Evolutionary conservation across 2,888 invertebrate genomes (phyloP).

Genomic region (Scaptomyza caliginosa): DNA sequence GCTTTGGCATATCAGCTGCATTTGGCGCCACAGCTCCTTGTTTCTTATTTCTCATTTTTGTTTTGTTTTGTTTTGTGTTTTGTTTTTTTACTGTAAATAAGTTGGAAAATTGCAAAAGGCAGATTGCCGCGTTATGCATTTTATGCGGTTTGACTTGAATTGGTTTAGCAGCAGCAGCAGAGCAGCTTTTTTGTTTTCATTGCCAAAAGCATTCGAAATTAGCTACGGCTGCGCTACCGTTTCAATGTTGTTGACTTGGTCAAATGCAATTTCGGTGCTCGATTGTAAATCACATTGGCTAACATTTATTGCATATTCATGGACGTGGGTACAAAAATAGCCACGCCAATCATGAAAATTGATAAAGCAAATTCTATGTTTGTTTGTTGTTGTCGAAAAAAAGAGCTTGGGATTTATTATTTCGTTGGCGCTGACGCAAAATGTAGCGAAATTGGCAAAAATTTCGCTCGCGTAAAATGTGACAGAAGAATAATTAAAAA

Average conservation of each 20-base stretch:
- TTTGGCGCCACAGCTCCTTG: slow-evolving; percentile 34
- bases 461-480: slow-evolving; percentile 8
- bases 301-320: slow-evolving; percentile 65
- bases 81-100: background rate
- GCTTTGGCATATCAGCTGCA: slow-evolving; percentile 30
- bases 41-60: slow-evolving; percentile 3
- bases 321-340: slow-evolving; percentile 34
- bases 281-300: slow-evolving; percentile 51
- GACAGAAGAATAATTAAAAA: background rate
- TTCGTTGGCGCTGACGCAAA: slow-evolving; percentile 36
- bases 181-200: background rate
- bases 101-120: slow-evolving; percentile 3
- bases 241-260: slow-evolving; percentile 43
- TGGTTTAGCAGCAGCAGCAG: background rate
- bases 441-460: slow-evolving; percentile 25
- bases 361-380: slow-evolving; percentile 68
- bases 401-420: slow-evolving; percentile 40
- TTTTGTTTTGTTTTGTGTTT: background rate
- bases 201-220: slow-evolving; percentile 31
- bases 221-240: slow-evolving; percentile 14
- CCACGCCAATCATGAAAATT: slow-evolving; percentile 67
- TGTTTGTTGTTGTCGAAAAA: slow-evolving; percentile 14
- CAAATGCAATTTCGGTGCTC: slow-evolving; percentile 42
- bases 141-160: background rate
- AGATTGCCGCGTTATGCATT: slow-evolving; percentile 9